Evolutionary conservation across 1,140 invertebrate genomes (phyloP).

Genomic region (Danaus plexippus): DNA sequence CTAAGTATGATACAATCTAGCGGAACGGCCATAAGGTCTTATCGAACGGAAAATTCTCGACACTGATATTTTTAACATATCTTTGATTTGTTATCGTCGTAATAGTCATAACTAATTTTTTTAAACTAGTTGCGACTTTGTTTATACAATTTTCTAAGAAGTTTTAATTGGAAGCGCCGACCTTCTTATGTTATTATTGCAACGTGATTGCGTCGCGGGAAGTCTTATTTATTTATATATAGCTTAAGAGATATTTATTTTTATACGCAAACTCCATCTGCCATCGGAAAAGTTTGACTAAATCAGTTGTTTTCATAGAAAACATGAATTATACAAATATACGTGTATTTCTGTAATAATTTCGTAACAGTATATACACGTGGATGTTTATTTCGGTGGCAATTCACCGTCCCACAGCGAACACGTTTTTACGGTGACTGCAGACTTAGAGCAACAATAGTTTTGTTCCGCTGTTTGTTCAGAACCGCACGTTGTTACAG

Average conservation of each 20-base stretch:
- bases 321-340: too few relatives aligned
- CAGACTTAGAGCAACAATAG: constrained; percentile 13
- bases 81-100: constrained; percentile 8
- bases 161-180: constrained; percentile 15
- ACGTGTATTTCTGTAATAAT: too few relatives aligned
- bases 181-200: constrained; percentile 15
- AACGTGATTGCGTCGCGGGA: constrained; percentile 13
- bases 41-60: constrained; percentile 17
- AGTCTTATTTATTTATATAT: constrained; percentile 11
- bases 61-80: constrained; percentile 6
- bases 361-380: too few relatives aligned
- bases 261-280: not conserved
- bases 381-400: too few relatives aligned
- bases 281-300: too few relatives aligned
- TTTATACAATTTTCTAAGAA: constrained; percentile 14
- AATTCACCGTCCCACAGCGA: too few relatives aligned
- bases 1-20: too few relatives aligned
- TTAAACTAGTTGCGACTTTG: constrained; percentile 6
- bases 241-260: constrained; percentile 3
- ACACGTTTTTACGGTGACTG: too few relatives aligned
- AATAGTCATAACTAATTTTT: constrained; percentile 11
- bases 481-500: constrained; percentile 25
- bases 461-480: constrained; percentile 21
- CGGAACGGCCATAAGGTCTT: not conserved
- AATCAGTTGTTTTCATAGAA: too few relatives aligned